Base-by-base conservation (phyloP, 2,113 vertebrate species). In the Oncorhynchus gorbuscha region DNA sequence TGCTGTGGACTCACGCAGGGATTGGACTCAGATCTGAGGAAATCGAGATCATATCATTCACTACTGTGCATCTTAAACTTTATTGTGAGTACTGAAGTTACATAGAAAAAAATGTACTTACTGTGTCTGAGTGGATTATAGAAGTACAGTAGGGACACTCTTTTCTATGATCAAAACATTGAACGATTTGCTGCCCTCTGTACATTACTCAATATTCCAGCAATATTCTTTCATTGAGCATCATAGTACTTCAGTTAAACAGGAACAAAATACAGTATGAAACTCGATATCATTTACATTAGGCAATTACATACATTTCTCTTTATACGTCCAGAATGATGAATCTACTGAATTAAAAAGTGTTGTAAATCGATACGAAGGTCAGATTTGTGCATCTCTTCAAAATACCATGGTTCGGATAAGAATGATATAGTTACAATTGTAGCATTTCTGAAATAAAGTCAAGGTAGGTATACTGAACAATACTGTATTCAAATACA, bases 71-170 rank as follows among this genome's bases (percentile, higher is more conserved):
- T 69, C 18, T 22, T 6, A 77, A 30, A 81, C 72, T 89, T 89
- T 89, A 85, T 85, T 89, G 72, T 71, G 62, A 88, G 75, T 65
- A 78, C 79, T 79, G 62, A n/a, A 76, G 72, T 79, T 79, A 87
- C 81, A 76, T 75, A 79, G 81, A 72, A 82, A 87, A 86, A 3
- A 11, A 69, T 39, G 32, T 69, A 2, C 22, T 67, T 16, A 55
- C 6, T 35, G 12, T 69, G 13, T 18, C 32, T 35, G 30, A 35
- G 67, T 69, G 67, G 67, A 51, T 75, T 77, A 85, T 74, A 80
- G 48, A 30, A 71, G 14, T 71, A 82, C 72, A 81, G 61, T 77
- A 89, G 79, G 68, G 59, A 81, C 78, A 83, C 59, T 55, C 80
- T 45, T 11, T 13, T 69, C 51, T 18, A 79, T 35, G 48, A 74